Evolutionary conservation across 2,888 invertebrate species (phyloP), one percentile per base, ranked within the genome.

Genomic region (Aromia moschata): DNA sequence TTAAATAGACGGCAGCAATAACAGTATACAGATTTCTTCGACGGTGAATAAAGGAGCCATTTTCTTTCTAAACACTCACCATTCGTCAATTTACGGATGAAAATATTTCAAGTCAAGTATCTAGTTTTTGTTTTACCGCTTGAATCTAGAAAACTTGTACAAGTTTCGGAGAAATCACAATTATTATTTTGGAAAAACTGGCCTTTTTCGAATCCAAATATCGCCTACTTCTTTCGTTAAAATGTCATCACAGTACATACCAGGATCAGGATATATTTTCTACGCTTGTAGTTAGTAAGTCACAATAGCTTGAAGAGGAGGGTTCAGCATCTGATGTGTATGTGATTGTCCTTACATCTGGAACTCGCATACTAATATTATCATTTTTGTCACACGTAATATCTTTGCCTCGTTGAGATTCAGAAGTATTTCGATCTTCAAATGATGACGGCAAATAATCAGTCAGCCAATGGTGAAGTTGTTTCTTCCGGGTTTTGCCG

Each of bases 151-250:
- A 37, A 43, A 36, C 20, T 44, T 55, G 40, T 45, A 30, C 25
- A 55, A 46, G 46, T 25, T 30, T 36, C 38, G 17, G 37, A 46
- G 14, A 55, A 46, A 9, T 54, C 54, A 54, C 4, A 54, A 54
- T 54, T 44, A 44, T 54, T 36, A 33, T 46, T 46, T 46, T 46
- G 46, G 31, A 46, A 46, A 46, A 38, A 55, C 46, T 20, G 55
- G 55, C 46, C 37, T 30, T 37, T 46, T 46, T 30, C 55, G 46
- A 52, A 52, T 52, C 52, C n/a, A 52, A 52, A 52, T 52, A 41
- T 52, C 30, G 52, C 43, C 4, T 5, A 5, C 7, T 25, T 25
- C 25, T 25, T 25, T 7, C 7, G 25, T 25, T 5, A 25, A 25
- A 25, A 5, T 25, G 3, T 25, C 25, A 25, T 43, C 43, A 43